Evolutionary conservation across 2,113 vertebrate species (phyloP).

Genomic region (Cebus imitator): DNA sequence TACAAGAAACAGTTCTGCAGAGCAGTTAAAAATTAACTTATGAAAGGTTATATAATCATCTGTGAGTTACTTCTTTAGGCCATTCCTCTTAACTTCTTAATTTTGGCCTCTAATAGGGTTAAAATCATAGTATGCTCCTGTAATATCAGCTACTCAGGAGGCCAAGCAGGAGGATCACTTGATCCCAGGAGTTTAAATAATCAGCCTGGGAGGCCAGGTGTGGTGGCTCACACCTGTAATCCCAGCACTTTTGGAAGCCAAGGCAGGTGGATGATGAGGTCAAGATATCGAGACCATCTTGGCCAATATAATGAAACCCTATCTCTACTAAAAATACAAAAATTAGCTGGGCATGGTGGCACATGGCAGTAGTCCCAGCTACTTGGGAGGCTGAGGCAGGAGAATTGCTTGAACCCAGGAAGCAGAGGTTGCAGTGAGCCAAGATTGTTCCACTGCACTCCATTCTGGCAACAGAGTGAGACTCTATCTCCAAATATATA

Average conservation of each 20-base stretch:
- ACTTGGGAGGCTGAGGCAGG: background rate
- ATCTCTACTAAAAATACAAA: no score
- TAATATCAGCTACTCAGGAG: background rate
- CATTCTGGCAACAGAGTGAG: no score
- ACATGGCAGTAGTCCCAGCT: no score
- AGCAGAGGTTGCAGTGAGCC: no score
- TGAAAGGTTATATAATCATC: conserved; percentile 43
- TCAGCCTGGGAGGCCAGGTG: no score
- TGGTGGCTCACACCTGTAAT: background rate
- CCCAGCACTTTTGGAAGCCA: background rate
- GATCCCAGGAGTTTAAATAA: background rate
- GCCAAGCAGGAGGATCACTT: background rate
- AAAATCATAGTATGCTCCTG: background rate
- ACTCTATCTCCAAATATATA: no score
- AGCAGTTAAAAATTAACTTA: conserved; percentile 45
- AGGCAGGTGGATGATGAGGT: background rate
- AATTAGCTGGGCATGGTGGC: no score
- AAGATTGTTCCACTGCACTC: background rate
- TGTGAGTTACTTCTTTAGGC: conserved; percentile 39
- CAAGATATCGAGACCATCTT: no score
- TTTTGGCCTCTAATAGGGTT: conserved; percentile 22
- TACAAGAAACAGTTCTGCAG: conserved; percentile 23
- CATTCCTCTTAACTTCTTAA: conserved; percentile 45
- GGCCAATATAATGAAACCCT: no score
- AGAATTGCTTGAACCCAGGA: no score